Base-by-base conservation (phyloP, 2,113 vertebrate genomes). In the Arothron firmamentum region DNA sequence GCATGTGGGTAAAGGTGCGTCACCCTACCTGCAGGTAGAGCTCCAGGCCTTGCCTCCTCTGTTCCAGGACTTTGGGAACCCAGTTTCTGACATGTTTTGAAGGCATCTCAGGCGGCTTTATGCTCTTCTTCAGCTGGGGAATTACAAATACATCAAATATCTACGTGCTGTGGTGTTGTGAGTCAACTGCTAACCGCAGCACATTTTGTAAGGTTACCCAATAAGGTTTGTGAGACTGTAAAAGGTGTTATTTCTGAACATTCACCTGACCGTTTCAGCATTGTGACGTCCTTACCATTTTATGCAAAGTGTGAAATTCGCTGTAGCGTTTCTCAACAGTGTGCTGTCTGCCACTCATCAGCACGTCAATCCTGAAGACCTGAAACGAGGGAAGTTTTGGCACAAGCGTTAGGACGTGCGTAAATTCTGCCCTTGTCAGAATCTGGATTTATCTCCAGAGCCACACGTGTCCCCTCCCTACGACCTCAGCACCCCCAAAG, bases 31-130 rank as follows among this genome's bases (percentile, higher is more conserved):
- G 97, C 63, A 99, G 90, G 65, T 99, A 99, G 19, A 91, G 78
- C 80, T 99, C 97, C 73, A 99, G 90, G 34, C 97, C 96, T 23
- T 93, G 95, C 19, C 95, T 90, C 55, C 97, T 91, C 70, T 99
- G 97, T 71, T 99, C 97, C 81, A 99, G 79, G 15, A 99, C 97
- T 84, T 96, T 98, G 10, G 97, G 97, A 38, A 99, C 90, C 97
- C 97, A 99, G 90, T 99, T 99, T 70, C 97, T 93, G 6, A 99
- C 96, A 0, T 99, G 97, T 71, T 98, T 99, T 25, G 97, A 99
- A 43, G 97, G 97, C 18, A 99, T 96, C 85, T 99, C 97, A 9
- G 96, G 96, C 4, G 94, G 94, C 82, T 96, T 96, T 77, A 98
- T 96, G 74, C 90, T 94, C 85, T 97, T 98, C 84, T 99, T 99